A percentile compares a stretch with the other conserved stretches of the same genome.
phyloP scores from a whole-genome alignment of 2,113 vertebrate genomes.

The Numida meleagris region DNA sequence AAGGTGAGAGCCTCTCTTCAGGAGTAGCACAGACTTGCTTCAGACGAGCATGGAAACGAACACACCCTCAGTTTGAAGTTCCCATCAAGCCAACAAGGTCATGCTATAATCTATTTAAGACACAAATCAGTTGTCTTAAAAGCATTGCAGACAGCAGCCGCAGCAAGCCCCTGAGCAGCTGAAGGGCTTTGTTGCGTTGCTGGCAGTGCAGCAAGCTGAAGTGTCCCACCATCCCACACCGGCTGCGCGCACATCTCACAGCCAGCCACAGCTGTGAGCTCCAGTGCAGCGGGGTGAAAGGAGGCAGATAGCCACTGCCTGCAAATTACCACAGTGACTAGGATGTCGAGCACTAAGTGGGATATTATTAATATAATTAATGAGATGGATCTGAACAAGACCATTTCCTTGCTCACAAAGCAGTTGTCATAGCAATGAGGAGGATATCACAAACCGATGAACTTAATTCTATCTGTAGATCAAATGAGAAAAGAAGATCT shows the following conservation, averaged over 20 bases:
- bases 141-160: not conserved
- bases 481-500: not conserved
- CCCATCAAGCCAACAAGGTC: not conserved
- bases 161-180: not conserved
- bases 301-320: not conserved
- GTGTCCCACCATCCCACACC: accelerated
- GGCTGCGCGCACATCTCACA: not conserved
- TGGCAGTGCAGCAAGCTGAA: accelerated
- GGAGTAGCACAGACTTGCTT: not conserved
- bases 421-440: conserved; percentile 23
- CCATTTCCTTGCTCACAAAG: not conserved
- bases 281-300: not conserved
- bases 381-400: not conserved
- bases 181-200: accelerated
- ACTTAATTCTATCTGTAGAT: conserved; percentile 14
- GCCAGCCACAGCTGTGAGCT: not conserved
- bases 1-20: not conserved
- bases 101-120: not conserved
- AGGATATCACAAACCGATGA: conserved; percentile 12
- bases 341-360: not conserved
- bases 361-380: not conserved
- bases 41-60: not conserved
- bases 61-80: not conserved
- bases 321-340: not conserved
- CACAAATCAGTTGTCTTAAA: not conserved